phyloP scores from a whole-genome alignment of 2,888 invertebrate genomes.

The Rambutsinella grinnellia region DNA sequence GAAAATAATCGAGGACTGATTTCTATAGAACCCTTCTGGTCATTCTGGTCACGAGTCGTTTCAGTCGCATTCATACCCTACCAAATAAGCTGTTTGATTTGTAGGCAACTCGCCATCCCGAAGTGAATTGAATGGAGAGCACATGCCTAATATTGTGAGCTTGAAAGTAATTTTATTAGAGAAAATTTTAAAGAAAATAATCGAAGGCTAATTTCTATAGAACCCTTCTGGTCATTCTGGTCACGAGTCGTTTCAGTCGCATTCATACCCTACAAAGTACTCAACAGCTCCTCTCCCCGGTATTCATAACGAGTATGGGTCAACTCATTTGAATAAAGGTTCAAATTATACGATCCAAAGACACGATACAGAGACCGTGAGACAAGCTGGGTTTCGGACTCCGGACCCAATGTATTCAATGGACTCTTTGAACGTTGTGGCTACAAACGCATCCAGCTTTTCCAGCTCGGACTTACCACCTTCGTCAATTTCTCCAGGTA shows the following conservation, averaged over 20 bases:
- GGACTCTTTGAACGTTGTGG: constrained; percentile 42
- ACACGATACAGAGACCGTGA: background rate
- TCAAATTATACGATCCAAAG: background rate
- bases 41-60: constrained; percentile 34
- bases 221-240: constrained; percentile 9
- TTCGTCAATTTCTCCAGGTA: constrained; percentile 33
- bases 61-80: constrained; percentile 35
- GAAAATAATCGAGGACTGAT: background rate
- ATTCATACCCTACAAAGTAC: constrained; percentile 41
- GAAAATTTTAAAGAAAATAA: background rate
- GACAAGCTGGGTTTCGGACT: constrained; percentile 7
- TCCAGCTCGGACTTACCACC: constrained; percentile 42
- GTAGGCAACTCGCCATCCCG: constrained; percentile 48
- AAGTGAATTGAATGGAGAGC: constrained; percentile 46
- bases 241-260: constrained; percentile 37
- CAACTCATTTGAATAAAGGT: background rate
- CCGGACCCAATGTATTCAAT: constrained; percentile 46
- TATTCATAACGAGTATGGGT: constrained; percentile 30
- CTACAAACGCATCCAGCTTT: constrained; percentile 24
- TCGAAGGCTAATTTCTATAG: background rate
- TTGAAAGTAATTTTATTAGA: constrained; percentile 1
- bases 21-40: background rate
- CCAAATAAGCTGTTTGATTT: no score
- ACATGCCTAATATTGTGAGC: constrained; percentile 30
- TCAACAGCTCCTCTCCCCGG: constrained; percentile 25